phyloP scores from a whole-genome alignment of 2,113 vertebrate species.

The Forbesichthys papilliferus region DNA sequence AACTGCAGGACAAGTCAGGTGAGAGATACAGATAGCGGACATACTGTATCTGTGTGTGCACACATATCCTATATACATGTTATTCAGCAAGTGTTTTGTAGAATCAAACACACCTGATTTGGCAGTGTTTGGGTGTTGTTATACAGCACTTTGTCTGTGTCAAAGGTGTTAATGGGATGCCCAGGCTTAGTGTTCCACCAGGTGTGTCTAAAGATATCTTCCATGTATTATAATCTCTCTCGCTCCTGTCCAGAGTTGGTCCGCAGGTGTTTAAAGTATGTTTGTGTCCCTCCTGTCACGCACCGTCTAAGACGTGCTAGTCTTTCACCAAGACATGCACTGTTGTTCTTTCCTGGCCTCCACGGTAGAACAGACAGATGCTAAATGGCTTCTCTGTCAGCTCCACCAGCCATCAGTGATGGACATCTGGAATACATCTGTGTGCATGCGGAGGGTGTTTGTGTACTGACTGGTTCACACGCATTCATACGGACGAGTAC shows the following conservation, averaged over 20 bases:
- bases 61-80: background rate
- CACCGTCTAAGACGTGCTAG: conserved; percentile 7
- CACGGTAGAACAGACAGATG: conserved; percentile 20
- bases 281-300: background rate
- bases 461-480: background rate
- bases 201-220: conserved; percentile 18
- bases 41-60: background rate
- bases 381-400: conserved; percentile 16
- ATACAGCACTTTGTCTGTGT: background rate
- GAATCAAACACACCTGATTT: background rate
- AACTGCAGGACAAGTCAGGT: conserved; percentile 99
- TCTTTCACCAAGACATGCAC: conserved; percentile 15
- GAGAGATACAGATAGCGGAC: conserved; percentile 10
- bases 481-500: background rate
- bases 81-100: background rate
- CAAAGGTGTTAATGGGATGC: conserved; percentile 24
- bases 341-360: background rate
- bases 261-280: conserved; percentile 29
- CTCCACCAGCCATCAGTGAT: conserved; percentile 9
- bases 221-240: background rate
- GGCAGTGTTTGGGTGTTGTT: background rate
- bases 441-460: background rate
- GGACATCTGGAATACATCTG: conserved; percentile 53
- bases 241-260: background rate
- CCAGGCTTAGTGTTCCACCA: conserved; percentile 29